These are phyloP conservation scores for Chymomyza amoena DNA, from an alignment of 2,888 invertebrate genomes.

Conservation along the genomic window DNA sequence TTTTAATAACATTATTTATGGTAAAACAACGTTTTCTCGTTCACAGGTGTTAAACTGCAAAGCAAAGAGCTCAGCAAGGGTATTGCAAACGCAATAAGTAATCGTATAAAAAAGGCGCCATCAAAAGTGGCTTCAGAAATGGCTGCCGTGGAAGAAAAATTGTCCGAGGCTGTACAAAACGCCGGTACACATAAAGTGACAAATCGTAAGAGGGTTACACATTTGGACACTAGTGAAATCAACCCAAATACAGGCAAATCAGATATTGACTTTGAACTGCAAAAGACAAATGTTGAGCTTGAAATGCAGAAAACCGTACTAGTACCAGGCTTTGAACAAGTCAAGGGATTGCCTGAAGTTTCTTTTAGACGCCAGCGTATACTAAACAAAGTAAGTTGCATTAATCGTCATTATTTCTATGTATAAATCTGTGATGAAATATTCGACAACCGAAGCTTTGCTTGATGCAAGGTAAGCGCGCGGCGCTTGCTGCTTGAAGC, in stretches of 20 bases:
- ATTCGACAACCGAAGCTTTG: constrained; percentile 77
- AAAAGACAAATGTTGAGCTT: constrained; percentile 51
- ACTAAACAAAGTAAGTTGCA: constrained; percentile 65
- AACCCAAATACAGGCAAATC: constrained; percentile 49
- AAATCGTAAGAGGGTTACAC: constrained; percentile 31
- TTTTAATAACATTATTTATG: neutral
- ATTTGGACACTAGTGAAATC: constrained; percentile 52
- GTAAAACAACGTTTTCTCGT: neutral
- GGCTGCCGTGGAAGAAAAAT: constrained; percentile 43
- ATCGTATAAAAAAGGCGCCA: constrained; percentile 32
- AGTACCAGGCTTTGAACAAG: constrained; percentile 81
- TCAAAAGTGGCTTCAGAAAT: constrained; percentile 46
- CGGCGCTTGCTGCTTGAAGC: constrained; percentile 56
- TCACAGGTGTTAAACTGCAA: constrained; percentile 31
- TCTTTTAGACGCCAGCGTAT: constrained; percentile 80
- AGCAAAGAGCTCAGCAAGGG: constrained; percentile 51
- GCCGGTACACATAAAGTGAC: constrained; percentile 28
- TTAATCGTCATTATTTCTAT: neutral
- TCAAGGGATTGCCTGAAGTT: constrained; percentile 69
- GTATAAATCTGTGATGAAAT: constrained; percentile 72
- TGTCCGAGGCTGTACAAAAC: constrained; percentile 54
- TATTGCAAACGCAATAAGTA: constrained; percentile 50
- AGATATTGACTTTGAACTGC: constrained; percentile 24
- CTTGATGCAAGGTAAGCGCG: constrained; percentile 46
- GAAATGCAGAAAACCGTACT: constrained; percentile 54